Percentiles rank a stretch among this genome's conserved stretches.
phyloP scores from a whole-genome alignment of 2,888 invertebrate species.

The Abrostola tripartita region DNA sequence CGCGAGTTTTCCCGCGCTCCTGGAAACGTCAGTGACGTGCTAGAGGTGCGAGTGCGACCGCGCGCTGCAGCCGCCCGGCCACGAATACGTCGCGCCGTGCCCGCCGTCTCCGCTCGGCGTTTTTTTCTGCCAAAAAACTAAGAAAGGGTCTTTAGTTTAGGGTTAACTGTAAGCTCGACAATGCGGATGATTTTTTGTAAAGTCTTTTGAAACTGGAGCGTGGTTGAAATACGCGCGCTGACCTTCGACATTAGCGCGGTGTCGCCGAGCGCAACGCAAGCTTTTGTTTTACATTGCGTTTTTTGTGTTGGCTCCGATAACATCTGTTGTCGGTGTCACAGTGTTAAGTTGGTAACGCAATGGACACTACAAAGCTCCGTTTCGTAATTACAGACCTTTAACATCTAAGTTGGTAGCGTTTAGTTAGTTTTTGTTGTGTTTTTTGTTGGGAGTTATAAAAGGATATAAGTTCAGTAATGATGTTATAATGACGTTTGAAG shows the following conservation, averaged over 20 bases:
- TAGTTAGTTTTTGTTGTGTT: conserved; percentile 33
- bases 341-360: conserved; percentile 36
- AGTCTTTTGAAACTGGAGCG: conserved; percentile 63
- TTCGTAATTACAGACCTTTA: conserved; percentile 35
- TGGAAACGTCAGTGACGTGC: conserved; percentile 69
- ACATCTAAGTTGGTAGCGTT: conserved; percentile 27
- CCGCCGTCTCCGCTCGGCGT: conserved; percentile 67
- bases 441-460: conserved; percentile 32
- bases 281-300: conserved; percentile 58
- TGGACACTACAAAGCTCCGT: conserved; percentile 32
- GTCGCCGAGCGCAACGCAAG: conserved; percentile 37
- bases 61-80: conserved; percentile 80
- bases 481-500: conserved; percentile 26
- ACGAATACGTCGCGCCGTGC: conserved; percentile 77
- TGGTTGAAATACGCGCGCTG: conserved; percentile 60
- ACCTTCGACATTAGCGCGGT: conserved; percentile 63
- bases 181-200: conserved; percentile 71
- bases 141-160: conserved; percentile 81
- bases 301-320: conserved; percentile 60
- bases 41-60: conserved; percentile 74
- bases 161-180: conserved; percentile 80
- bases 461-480: conserved; percentile 31
- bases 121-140: conserved; percentile 86
- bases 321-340: conserved; percentile 37
- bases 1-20: conserved; percentile 84